Evolutionary conservation across 2,797 vertebrate species (phyloP), one percentile per base, ranked within the genome.

Genomic region (Peromyscus attwateri): DNA sequence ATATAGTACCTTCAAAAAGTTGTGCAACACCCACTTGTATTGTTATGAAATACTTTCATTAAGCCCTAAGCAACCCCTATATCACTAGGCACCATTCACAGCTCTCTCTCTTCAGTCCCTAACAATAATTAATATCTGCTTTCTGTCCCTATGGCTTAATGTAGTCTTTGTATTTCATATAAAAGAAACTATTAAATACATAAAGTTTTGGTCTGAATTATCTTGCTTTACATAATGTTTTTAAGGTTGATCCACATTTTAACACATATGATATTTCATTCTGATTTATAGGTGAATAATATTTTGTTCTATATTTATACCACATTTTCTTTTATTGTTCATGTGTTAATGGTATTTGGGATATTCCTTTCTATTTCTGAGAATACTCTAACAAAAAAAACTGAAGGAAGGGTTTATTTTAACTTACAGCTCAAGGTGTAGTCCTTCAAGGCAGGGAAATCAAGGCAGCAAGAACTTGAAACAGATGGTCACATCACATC

Each of bases 251-350:
- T 77, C 34, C 43, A 92, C 9, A 40, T 84, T 88, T 49, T 55
- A 40, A 11, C 43, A 64, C 81, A 57, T 81, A 80, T n/a, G 83
- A 19, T 95, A 73, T 34, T 95, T 93, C 17, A 37, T 89, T 92
- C 46, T 6, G 66, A 88, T 96, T 64, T 76, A 62, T 60, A 5
- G 9, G 19, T 19, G 64, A 57, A 57, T 57, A 87, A 76, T 75
- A 27, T 14, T 76, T 79, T 49, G 34, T 27, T 34, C 16, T 21
- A 55, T 81, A 19, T 62, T 27, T 52, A 76, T 92, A 87, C 19
- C 13, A 60, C 49, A 89, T 85, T 92, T 43, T 73, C 84, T 55
- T 92, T 89, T 87, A 62, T 34, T 71, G 62, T 75, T 92, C 80
- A 79, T 34, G 10, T 77, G 13, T 77, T 79, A 75, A 43, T 84